phyloP scores from a whole-genome alignment of 2,888 invertebrate genomes.

The Sarcophaga rosellei region DNA sequence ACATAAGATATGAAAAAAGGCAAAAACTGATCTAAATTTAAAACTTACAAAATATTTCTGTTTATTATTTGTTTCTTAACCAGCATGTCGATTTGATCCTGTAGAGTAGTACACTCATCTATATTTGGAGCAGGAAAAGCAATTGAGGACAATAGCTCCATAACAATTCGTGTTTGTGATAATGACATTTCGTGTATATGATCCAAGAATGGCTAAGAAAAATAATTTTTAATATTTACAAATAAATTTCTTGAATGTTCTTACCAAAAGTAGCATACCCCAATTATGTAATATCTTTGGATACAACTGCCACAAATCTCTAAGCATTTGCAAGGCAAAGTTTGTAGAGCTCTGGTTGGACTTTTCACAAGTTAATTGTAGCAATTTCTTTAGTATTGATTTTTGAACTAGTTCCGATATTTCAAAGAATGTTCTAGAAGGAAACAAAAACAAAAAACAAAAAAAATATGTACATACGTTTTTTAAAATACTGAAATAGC shows the following conservation, averaged over 20 bases:
- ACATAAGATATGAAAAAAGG: not conserved
- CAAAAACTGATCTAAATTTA: not conserved
- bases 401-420: slow-evolving; percentile 78
- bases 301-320: slow-evolving; percentile 77
- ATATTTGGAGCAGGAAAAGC: slow-evolving; percentile 83
- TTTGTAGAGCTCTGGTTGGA: slow-evolving; percentile 76
- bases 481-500: not conserved
- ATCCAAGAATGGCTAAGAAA: slow-evolving; percentile 85
- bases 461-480: not conserved
- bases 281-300: slow-evolving; percentile 78
- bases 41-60: slow-evolving; percentile 82
- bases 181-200: slow-evolving; percentile 88
- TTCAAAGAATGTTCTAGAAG: slow-evolving; percentile 76
- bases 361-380: slow-evolving; percentile 78
- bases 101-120: slow-evolving; percentile 86
- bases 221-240: not conserved
- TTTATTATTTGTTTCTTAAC: slow-evolving; percentile 91
- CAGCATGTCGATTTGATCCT: slow-evolving; percentile 92
- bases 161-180: slow-evolving; percentile 88
- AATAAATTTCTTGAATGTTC: not conserved
- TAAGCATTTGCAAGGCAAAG: slow-evolving; percentile 76
- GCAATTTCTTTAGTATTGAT: slow-evolving; percentile 76
- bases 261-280: slow-evolving; percentile 77
- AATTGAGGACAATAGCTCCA: slow-evolving; percentile 89
- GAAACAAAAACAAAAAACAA: no score